Conservation (phyloP, 2,113 vertebrate species). For the Laterallus jamaicensis region DNA sequence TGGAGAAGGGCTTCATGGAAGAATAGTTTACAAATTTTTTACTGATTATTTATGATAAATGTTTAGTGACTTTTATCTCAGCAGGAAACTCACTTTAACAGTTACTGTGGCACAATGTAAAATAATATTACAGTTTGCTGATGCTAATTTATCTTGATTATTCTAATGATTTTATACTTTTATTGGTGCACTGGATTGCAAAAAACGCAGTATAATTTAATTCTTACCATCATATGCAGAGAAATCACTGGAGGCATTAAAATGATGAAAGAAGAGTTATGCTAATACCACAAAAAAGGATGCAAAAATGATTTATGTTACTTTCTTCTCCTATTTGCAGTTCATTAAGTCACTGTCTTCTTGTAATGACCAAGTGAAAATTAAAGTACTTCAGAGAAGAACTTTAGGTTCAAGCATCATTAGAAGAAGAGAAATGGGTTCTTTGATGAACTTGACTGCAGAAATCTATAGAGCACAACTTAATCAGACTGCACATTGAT, state of each 20-base stretch:
- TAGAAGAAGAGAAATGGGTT: slow-evolving; percentile 82
- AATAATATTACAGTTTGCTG: slow-evolving; percentile 53
- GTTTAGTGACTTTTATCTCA: slow-evolving; percentile 16
- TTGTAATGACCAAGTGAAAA: slow-evolving; percentile 84
- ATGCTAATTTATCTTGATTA: slow-evolving; percentile 73
- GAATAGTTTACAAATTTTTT: neutral
- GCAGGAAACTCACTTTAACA: slow-evolving; percentile 10
- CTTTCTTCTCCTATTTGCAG: slow-evolving; percentile 85
- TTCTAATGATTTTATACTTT: slow-evolving; percentile 71
- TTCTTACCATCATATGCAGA: slow-evolving; percentile 43
- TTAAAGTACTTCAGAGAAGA: slow-evolving; percentile 84
- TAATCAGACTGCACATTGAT: slow-evolving; percentile 83
- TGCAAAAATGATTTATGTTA: slow-evolving; percentile 85
- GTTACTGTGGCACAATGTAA: slow-evolving; percentile 35
- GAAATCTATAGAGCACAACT: slow-evolving; percentile 82
- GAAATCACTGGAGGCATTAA: slow-evolving; percentile 65
- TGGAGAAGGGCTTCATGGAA: neutral
- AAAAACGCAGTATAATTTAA: slow-evolving; percentile 73
- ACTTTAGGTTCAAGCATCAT: slow-evolving; percentile 83
- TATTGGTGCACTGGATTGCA: slow-evolving; percentile 55
- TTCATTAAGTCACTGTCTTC: slow-evolving; percentile 92
- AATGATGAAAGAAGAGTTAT: slow-evolving; percentile 76
- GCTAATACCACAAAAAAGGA: slow-evolving; percentile 72
- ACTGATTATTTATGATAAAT: slow-evolving; percentile 29
- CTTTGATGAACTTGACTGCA: slow-evolving; percentile 81